phyloP scores from a whole-genome alignment of 2,888 invertebrate genomes.

The Eilema caniola region DNA sequence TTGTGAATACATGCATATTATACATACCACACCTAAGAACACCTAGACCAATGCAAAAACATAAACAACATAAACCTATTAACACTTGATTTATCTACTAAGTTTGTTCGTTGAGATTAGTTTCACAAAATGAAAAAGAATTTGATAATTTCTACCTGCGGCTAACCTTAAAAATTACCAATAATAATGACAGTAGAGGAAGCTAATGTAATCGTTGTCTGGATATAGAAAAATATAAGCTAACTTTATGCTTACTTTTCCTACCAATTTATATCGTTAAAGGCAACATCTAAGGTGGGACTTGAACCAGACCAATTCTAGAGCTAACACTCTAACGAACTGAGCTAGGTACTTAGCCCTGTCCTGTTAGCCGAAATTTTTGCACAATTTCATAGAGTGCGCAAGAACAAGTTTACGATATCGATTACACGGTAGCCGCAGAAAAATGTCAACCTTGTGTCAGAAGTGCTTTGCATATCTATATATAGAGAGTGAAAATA shows the following conservation, averaged over 20 bases:
- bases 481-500: constrained; percentile 78
- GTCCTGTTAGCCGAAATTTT: background rate
- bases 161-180: too few relatives aligned
- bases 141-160: too few relatives aligned
- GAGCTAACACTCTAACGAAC: constrained; percentile 30
- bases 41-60: too few relatives aligned
- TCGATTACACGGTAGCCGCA: constrained; percentile 56
- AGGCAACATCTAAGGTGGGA: too few relatives aligned
- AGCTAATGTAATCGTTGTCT: too few relatives aligned
- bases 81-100: background rate
- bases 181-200: too few relatives aligned
- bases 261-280: too few relatives aligned
- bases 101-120: background rate
- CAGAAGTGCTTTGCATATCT: constrained; percentile 66
- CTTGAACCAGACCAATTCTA: too few relatives aligned
- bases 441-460: constrained; percentile 75
- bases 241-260: too few relatives aligned
- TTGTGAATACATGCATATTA: too few relatives aligned
- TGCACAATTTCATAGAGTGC: background rate
- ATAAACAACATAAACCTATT: background rate
- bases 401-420: constrained; percentile 50
- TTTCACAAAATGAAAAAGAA: background rate
- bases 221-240: too few relatives aligned
- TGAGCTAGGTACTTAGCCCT: background rate
- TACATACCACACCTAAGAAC: too few relatives aligned